Evolutionary conservation across 1,140 invertebrate genomes (phyloP), one percentile per base, ranked within the genome.

Genomic region (Theocolax elegans): DNA sequence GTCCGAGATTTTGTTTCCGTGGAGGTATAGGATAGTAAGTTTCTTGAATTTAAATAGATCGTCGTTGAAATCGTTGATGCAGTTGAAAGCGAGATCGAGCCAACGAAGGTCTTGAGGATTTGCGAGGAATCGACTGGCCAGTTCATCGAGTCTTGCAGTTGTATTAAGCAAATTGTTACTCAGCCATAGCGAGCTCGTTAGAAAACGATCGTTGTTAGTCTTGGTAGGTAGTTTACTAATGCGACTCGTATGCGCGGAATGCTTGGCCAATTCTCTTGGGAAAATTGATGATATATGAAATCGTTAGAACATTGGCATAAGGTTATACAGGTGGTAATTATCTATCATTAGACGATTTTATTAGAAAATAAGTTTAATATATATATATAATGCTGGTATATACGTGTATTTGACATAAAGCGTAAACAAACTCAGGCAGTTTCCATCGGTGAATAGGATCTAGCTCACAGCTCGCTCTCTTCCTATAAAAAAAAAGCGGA

Each of bases 31-130:
- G 17, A 86, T 87, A 62, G 80, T 84, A 6, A 87, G 63, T 49
- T 83, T 80, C 17, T 72, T 56, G 10, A 86, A 84, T 10, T 79
- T 68, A 0, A 64, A 51, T n/a, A 86, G 74, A 49, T 85, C 82
- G 9, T 86, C 80, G 31, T 84, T 81, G 17, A 89, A 84, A 27
- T 84, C 78, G 0, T 58, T 69, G 44, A 89, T 81, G n/a, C 78
- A 77, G 63, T 89, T 89, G 72, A 85, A 88, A 0, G 88, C 88
- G 15, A 89, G 80, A 79, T 89, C 87, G 2, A 89, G 67, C 88
- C 88, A 89, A 9, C 81, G 81, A 4, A 89, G 80, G 10, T 79
- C 71, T 0, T 63, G 44, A 0, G 88, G 86, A 38, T 81, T 69
- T 25, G 86, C 84, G 2, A 89, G 76, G 27, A 81, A 73, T 6